These are phyloP conservation scores for Dipodomys ordii DNA, from an alignment of 2,113 vertebrate species.

Conservation along the genomic window DNA sequence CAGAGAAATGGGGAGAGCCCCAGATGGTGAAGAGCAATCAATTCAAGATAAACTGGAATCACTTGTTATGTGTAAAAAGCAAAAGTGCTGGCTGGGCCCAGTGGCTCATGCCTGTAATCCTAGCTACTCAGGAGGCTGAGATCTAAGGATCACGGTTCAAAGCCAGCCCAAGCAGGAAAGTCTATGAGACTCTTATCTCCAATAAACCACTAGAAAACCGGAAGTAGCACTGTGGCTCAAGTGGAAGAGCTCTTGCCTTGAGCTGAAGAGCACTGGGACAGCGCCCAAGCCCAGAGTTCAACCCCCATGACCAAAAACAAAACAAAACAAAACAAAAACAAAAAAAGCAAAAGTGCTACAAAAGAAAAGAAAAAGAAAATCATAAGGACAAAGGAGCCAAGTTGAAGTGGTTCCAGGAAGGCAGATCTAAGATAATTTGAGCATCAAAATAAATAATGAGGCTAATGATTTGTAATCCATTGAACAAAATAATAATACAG, in stretches of 20 bases:
- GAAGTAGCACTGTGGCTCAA: too few relatives aligned
- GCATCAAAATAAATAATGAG: slow-evolving; percentile 25
- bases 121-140: too few relatives aligned
- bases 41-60: neutral
- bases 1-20: neutral
- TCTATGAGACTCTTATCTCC: too few relatives aligned
- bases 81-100: neutral
- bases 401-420: neutral
- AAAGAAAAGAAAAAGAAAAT: neutral
- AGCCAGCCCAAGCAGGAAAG: too few relatives aligned
- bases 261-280: too few relatives aligned
- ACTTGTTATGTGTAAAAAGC: neutral
- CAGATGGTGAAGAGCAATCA: neutral
- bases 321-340: slow-evolving; percentile 9
- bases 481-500: slow-evolving; percentile 34
- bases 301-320: too few relatives aligned
- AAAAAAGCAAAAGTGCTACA: slow-evolving; percentile 24
- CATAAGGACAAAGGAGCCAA: neutral
- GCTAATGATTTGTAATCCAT: neutral
- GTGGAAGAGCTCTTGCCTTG: too few relatives aligned
- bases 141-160: too few relatives aligned
- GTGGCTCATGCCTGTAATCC: too few relatives aligned
- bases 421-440: neutral
- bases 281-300: too few relatives aligned
- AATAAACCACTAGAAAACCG: too few relatives aligned